phyloP scores from a whole-genome alignment of 2,113 vertebrate genomes.

The Monopterus albus region DNA sequence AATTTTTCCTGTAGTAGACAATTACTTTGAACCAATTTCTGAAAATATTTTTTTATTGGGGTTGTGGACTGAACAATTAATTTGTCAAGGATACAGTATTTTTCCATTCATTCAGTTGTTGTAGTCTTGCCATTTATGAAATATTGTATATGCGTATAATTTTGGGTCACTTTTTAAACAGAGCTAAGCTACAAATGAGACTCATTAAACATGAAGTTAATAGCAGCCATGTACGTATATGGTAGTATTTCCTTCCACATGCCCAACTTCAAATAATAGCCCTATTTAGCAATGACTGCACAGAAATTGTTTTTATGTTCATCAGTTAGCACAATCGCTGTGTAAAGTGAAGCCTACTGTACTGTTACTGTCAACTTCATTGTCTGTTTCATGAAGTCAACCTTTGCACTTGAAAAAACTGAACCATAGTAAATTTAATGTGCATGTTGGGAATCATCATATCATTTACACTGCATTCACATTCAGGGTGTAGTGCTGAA shows the following conservation, averaged over 20 bases:
- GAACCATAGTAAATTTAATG: conserved; percentile 68
- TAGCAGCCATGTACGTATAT: conserved; percentile 73
- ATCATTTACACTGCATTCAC: conserved; percentile 83
- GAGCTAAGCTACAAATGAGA: conserved; percentile 30
- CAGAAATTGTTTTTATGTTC: neutral
- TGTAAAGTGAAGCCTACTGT: conserved; percentile 9
- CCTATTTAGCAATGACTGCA: conserved; percentile 3
- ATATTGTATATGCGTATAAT: conserved; percentile 8
- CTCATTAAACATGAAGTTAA: conserved; percentile 63
- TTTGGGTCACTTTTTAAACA: conserved; percentile 23
- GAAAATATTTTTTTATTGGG: conserved; percentile 43
- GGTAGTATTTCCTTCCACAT: conserved; percentile 62
- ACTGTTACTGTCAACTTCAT: conserved; percentile 38
- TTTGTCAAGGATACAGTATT: conserved; percentile 31
- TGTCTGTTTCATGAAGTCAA: conserved; percentile 62
- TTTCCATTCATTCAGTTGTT: conserved; percentile 11
- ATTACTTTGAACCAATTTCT: conserved; percentile 48
- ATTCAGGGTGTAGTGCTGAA: conserved; percentile 67
- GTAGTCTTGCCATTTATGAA: conserved; percentile 26
- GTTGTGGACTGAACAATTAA: conserved; percentile 38
- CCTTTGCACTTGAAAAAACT: conserved; percentile 61
- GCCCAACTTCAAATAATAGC: too few species aligned
- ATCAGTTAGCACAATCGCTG: neutral
- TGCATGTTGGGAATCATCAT: conserved; percentile 77
- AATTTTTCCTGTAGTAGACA: conserved; percentile 3